Evolutionary conservation across 1,140 invertebrate species (phyloP), one percentile per base, ranked within the genome.

Genomic region (Heliconius nattereri): DNA sequence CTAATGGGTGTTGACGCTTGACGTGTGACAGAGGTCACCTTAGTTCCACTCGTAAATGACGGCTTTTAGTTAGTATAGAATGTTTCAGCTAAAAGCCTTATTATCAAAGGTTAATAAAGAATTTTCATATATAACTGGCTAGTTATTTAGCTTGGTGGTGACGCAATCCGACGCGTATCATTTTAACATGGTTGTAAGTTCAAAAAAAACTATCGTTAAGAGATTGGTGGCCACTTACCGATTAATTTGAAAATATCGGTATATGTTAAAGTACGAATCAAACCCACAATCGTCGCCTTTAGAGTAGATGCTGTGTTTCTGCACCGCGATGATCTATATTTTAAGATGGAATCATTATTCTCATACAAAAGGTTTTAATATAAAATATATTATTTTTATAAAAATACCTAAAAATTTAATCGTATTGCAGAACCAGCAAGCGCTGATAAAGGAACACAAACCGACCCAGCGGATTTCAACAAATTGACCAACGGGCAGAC

Each of bases 391-490:
- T 35, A 35, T 35, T 35, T 35, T 35, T n/a, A 54, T 54, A n/a
- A n/a, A 54, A 54, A 19, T 20, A n/a, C 20, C 7, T n/a, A 7
- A 54, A 35, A 54, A 13, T 45, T 45, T 45, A 5, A 45, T 45
- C 40, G 13, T 52, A 37, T 90, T 87, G 7, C 88, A 92, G 92
- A 91, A 87, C 78, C 85, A 23, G 73, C 87, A 8, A 86, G 85
- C 37, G 88, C 86, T 0, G 86, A 93, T 73, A 93, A 93, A 79
- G 87, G 85, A 81, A 93, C 92, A 0, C 92, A 93, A 84, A 93
- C 92, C 0, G 89, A 91, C 8, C 83, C 89, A 1, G 83, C 88
- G 0, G 90, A 92, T 72, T 90, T 91, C 84, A 86, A 76, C 45
- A 91, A 90, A 81, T 81, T 91, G 2, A 81, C 85, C 35, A 93